Evolutionary conservation across 2,797 vertebrate genomes (phyloP).

Genomic region (Macroramphosus scolopax): DNA sequence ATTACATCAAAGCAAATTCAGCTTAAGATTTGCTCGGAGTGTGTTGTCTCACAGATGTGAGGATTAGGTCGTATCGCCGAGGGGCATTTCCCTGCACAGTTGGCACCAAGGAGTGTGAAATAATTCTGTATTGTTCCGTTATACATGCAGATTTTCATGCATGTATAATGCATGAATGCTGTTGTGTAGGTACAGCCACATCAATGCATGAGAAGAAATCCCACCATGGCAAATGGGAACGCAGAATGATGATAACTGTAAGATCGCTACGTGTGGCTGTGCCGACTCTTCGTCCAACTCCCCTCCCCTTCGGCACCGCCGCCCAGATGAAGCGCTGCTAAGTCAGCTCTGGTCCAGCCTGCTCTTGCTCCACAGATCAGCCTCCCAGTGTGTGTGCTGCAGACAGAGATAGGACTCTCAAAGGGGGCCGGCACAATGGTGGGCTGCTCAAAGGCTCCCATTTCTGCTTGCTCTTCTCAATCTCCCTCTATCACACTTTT

Average conservation of each 20-base stretch:
- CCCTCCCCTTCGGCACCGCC: conserved; percentile 22
- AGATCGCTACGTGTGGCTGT: conserved; percentile 24
- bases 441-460: conserved; percentile 56
- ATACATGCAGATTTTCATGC: conserved; percentile 3
- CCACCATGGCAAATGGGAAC: conserved; percentile 9
- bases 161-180: background rate
- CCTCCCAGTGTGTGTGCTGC: conserved; percentile 55
- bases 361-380: conserved; percentile 50
- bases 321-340: conserved; percentile 48
- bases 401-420: conserved; percentile 69
- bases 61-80: conserved; percentile 1
- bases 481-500: conserved; percentile 54
- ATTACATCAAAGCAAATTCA: background rate
- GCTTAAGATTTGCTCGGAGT: background rate
- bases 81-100: too few relatives aligned
- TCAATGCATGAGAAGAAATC: background rate
- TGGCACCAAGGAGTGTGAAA: background rate
- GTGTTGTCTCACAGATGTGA: conserved; percentile 2
- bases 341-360: conserved; percentile 50
- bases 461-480: conserved; percentile 46
- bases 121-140: background rate
- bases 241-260: conserved; percentile 1
- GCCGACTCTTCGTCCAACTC: conserved; percentile 8
- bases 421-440: conserved; percentile 58
- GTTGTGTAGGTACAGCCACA: conserved; percentile 1